Conservation (phyloP, 2,113 vertebrate species). For the Thymallus thymallus region DNA sequence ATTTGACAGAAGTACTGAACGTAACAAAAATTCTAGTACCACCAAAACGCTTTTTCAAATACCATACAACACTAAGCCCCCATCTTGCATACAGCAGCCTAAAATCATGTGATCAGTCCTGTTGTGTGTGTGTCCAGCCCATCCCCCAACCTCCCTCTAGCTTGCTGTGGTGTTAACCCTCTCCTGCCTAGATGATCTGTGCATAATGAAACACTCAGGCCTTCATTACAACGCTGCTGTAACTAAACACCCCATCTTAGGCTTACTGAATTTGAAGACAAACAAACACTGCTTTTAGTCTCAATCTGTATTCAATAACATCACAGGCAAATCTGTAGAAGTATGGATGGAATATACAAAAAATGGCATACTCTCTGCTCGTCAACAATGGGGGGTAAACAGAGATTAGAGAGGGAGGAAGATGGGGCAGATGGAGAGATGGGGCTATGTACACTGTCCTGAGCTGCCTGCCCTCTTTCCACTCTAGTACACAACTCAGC, state of each 20-base stretch:
- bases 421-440: no score
- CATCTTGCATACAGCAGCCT: no score
- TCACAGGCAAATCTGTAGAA: neutral
- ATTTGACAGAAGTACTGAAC: no score
- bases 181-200: slow-evolving; percentile 47
- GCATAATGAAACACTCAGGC: slow-evolving; percentile 31
- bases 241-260: slow-evolving; percentile 3
- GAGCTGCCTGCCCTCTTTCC: slow-evolving; percentile 4
- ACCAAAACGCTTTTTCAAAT: no score
- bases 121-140: slow-evolving; percentile 32
- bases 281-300: neutral
- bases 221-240: slow-evolving; percentile 29
- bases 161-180: slow-evolving; percentile 58
- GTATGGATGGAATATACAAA: no score
- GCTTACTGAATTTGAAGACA: neutral
- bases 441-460: neutral
- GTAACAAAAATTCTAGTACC: no score
- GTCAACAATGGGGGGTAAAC: neutral
- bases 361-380: neutral
- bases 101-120: neutral
- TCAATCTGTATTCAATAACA: neutral
- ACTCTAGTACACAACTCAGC: slow-evolving; percentile 13
- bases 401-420: neutral
- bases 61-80: no score
- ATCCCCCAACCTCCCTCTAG: slow-evolving; percentile 47